A percentile compares a stretch with the other conserved stretches of the same genome.
Evolutionary conservation across 2,797 vertebrate genomes (phyloP).

Genomic region (Catharus ustulatus): DNA sequence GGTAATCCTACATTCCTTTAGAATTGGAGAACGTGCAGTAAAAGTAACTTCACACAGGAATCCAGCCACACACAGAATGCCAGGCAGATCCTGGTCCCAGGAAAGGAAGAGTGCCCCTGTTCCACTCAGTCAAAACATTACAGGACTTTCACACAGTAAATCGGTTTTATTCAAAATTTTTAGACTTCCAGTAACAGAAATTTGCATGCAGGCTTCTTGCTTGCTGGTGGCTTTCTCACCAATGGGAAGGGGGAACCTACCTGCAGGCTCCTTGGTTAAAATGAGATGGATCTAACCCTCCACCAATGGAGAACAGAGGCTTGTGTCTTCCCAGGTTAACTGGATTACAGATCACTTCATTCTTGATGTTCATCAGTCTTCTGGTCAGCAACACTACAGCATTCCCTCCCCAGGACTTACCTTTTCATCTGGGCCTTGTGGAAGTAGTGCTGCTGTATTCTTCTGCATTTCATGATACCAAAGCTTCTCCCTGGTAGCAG

Average conservation of each 20-base stretch:
- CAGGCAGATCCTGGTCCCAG: fast-evolving
- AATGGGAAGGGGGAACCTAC: background rate
- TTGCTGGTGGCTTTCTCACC: fast-evolving
- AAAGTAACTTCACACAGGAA: background rate
- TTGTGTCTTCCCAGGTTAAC: background rate
- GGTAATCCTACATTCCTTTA: background rate
- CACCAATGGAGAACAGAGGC: background rate
- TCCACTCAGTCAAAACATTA: background rate
- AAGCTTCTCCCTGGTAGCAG: background rate
- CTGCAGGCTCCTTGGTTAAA: background rate
- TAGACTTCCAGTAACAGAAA: background rate
- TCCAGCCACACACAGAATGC: background rate
- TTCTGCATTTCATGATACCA: background rate
- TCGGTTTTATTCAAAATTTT: background rate
- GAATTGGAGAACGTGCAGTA: background rate
- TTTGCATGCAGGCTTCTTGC: background rate
- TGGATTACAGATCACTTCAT: too few relatives aligned
- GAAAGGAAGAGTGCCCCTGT: background rate
- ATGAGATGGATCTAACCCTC: background rate
- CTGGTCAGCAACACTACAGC: background rate
- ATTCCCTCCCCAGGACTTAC: background rate
- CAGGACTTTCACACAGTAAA: background rate
- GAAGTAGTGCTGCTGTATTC: background rate
- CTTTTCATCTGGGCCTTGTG: background rate
- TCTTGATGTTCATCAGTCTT: background rate